Evolutionary conservation across 2,797 vertebrate species (phyloP).

Genomic region (Rhinichthys osculus): DNA sequence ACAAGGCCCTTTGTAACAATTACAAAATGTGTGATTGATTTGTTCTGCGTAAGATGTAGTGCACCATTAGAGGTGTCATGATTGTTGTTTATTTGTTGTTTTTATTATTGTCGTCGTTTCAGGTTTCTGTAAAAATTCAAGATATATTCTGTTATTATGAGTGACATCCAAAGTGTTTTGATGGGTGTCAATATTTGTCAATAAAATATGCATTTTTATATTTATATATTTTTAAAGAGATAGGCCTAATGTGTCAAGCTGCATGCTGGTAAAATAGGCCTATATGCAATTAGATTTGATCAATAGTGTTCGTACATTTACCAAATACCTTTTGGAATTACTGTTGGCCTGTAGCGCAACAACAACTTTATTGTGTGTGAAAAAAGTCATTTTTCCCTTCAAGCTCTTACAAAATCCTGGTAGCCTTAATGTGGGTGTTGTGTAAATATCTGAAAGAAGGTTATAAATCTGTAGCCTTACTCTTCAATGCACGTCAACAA

Average conservation of each 20-base stretch:
- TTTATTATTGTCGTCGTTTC: background rate
- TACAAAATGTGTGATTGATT: background rate
- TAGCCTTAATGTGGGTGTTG: background rate
- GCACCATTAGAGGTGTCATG: background rate
- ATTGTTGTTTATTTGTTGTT: background rate
- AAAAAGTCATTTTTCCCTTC: background rate
- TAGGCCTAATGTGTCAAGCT: background rate
- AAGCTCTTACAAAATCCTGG: background rate
- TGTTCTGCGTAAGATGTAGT: background rate
- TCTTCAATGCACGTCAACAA: background rate
- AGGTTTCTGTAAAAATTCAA: background rate
- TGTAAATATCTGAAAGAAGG: background rate
- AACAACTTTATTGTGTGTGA: background rate
- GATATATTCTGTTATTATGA: background rate
- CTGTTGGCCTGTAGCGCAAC: background rate
- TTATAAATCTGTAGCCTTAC: conserved; percentile 6
- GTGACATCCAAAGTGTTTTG: background rate
- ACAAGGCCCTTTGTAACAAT: too few relatives aligned
- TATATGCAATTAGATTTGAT: background rate
- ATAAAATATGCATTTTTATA: background rate
- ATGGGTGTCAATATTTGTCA: background rate
- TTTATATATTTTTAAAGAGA: background rate
- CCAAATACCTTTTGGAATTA: background rate
- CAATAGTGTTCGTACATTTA: background rate
- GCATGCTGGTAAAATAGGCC: background rate